Evolutionary conservation across 2,888 invertebrate species (phyloP).

Genomic region (Noctua pronuba): DNA sequence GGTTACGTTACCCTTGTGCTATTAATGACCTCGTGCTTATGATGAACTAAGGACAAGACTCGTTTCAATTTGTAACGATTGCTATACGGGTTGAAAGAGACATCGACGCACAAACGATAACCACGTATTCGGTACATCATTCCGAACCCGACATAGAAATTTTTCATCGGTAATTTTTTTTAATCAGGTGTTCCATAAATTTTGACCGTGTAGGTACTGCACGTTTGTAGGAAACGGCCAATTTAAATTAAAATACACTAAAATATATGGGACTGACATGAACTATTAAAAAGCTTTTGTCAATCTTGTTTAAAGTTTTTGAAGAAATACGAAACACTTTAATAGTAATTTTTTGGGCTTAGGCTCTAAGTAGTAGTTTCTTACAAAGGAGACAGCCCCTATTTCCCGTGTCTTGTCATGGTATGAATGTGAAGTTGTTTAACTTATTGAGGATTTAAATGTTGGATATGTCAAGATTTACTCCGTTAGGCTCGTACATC

Average conservation of each 20-base stretch:
- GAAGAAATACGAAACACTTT: neutral
- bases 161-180: too few relatives aligned
- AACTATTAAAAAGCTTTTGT: neutral
- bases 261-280: too few relatives aligned
- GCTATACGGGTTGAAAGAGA: neutral
- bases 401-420: neutral
- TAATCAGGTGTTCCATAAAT: too few relatives aligned
- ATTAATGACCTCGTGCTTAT: conserved; percentile 5
- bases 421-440: neutral
- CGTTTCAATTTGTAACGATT: neutral
- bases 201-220: too few relatives aligned
- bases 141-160: too few relatives aligned
- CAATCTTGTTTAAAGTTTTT: neutral
- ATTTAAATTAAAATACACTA: too few relatives aligned
- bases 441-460: neutral
- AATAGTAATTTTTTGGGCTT: neutral
- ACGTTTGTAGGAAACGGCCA: too few relatives aligned
- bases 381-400: conserved; percentile 6
- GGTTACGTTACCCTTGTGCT: neutral
- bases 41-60: neutral
- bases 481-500: too few relatives aligned
- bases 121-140: too few relatives aligned
- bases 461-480: too few relatives aligned
- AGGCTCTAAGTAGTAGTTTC: neutral
- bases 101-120: neutral